Evolutionary conservation across 2,797 vertebrate genomes (phyloP).

Genomic region (Jordanella pulchra): DNA sequence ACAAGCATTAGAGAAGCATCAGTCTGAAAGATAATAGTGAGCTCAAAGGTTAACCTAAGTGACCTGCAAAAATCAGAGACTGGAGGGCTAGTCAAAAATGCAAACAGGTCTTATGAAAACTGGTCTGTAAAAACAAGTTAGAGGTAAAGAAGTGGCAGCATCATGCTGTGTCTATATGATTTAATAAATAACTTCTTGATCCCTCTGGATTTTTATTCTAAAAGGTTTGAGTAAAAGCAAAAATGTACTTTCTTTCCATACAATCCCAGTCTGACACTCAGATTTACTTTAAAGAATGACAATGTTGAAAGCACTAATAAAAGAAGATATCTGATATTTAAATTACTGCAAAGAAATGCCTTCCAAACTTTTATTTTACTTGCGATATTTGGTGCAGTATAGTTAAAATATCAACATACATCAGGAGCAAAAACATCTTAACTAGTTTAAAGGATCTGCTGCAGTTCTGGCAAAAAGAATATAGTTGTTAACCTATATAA

Average conservation of each 20-base stretch:
- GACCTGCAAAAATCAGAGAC: background rate
- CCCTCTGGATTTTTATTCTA: background rate
- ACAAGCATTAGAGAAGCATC: background rate
- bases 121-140: background rate
- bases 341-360: background rate
- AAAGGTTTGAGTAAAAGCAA: background rate
- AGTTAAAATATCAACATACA: background rate
- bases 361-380: background rate
- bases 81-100: background rate
- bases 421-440: background rate
- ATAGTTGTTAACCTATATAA: constrained; percentile 3
- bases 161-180: background rate
- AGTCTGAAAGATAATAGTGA: background rate
- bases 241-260: no score
- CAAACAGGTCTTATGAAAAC: background rate
- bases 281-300: no score
- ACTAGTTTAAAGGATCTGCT: background rate
- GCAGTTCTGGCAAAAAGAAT: no score
- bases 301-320: background rate
- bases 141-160: background rate
- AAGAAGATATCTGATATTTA: background rate
- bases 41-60: constrained; percentile 5
- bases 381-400: background rate
- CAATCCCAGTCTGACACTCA: no score
- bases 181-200: background rate